A percentile compares a stretch with the other conserved stretches of the same genome.
phyloP scores from a whole-genome alignment of 2,888 invertebrate genomes.

The Noctua janthina region DNA sequence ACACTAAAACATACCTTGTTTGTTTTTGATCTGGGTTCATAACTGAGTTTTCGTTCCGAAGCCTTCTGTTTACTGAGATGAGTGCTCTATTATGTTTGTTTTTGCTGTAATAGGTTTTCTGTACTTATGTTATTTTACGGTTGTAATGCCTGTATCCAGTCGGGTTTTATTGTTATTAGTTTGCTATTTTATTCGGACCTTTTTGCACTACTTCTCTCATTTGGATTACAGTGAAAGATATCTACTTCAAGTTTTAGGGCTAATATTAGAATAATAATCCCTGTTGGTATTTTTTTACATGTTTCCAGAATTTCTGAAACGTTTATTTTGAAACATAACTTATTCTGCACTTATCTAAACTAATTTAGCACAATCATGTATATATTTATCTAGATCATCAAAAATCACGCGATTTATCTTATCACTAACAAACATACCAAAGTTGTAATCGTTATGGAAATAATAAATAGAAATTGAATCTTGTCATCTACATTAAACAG shows the following conservation, averaged over 20 bases:
- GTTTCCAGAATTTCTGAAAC: background rate
- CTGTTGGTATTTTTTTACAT: background rate
- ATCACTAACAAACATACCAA: background rate
- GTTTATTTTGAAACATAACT: background rate
- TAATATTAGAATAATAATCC: background rate
- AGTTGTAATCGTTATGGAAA: conserved; percentile 9
- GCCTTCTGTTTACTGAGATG: conserved; percentile 29
- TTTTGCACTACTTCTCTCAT: background rate
- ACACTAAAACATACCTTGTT: conserved; percentile 45
- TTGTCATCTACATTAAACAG: background rate
- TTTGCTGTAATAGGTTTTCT: conserved; percentile 20
- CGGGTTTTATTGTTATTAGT: background rate
- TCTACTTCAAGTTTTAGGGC: background rate
- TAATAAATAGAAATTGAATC: conserved; percentile 37
- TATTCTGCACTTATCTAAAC: background rate
- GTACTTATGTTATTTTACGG: conserved; percentile 8
- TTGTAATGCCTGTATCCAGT: background rate
- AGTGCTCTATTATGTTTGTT: conserved; percentile 30
- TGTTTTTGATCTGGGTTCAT: conserved; percentile 39
- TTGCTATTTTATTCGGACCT: conserved; percentile 4
- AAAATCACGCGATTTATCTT: conserved; percentile 20
- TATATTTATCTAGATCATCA: conserved; percentile 3
- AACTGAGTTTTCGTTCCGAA: conserved; percentile 41
- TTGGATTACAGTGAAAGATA: background rate
- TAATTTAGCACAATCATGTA: background rate